Base-by-base conservation (phyloP, 2,113 vertebrate genomes). In the Hucho hucho region DNA sequence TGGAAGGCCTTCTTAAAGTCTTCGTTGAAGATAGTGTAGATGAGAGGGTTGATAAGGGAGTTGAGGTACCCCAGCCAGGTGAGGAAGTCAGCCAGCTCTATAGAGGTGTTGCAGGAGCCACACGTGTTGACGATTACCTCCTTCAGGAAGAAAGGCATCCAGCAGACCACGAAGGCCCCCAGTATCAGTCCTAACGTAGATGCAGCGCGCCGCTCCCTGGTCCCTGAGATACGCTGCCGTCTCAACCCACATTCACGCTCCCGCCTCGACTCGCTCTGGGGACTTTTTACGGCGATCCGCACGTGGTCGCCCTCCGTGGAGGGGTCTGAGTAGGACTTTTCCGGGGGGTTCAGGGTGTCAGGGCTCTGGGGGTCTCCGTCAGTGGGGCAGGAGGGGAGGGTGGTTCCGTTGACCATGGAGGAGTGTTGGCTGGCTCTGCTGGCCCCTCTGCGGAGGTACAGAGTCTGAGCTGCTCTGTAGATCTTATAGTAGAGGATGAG, bases 1-100 rank as follows among this genome's bases (percentile, higher is more conserved):
- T 98, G 96, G 89, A 99, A 99, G 71, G 98, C 97, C 89, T 97
- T 99, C 87, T 99, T 99, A 85, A 99, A 99, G 89, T 99, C 98
- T 90, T 99, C 97, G 83, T 99, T 99, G 87, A 99, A 99, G 82
- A 98, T 95, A 71, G 97, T 99, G 86, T 99, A 99, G 88, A 99
- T 98, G 75, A 99, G 92, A 18, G 98, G 98, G 84, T 99, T 99
- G 88, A 99, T 97, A 65, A 99, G 95, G 3, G 98, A 99, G 92
- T 99, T 99, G 76, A 99, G 92, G 85, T 99, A 99, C 20, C 98
- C 98, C 87, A 99, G 87, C 98, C 98, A 99, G 3, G 97, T 93
- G 79, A 99, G 93, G 88, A 99, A 98, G 89, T 97, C 96, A 69
- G 95, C 94, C 90, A 97, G 94, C 87, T 96, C 94, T 79, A 91